These are phyloP conservation scores for Marasmarcha lunaedactyla DNA, from an alignment of 2,888 invertebrate species.

Conservation along the genomic window DNA sequence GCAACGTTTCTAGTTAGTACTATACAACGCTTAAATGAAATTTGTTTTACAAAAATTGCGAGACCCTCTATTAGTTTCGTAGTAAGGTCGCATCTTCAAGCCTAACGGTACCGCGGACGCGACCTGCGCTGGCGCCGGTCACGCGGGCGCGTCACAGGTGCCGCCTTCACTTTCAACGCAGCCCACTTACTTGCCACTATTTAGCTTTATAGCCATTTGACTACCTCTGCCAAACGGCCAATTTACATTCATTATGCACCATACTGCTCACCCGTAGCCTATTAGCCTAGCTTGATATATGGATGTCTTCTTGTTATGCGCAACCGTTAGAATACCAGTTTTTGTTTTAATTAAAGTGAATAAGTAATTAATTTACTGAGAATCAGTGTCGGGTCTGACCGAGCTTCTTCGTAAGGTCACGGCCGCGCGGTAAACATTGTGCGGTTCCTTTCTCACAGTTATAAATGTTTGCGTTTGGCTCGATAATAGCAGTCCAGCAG, in stretches of 20 bases:
- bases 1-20: too few relatives aligned
- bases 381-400: background rate
- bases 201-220: constrained; percentile 2
- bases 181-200: constrained; percentile 19
- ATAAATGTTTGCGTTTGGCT: too few relatives aligned
- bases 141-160: constrained; percentile 47
- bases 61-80: too few relatives aligned
- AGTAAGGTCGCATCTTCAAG: too few relatives aligned
- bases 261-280: background rate
- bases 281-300: background rate
- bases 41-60: too few relatives aligned
- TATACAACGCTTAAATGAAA: too few relatives aligned
- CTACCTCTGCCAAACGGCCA: background rate
- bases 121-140: constrained; percentile 49
- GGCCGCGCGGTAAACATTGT: background rate
- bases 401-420: background rate
- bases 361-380: constrained; percentile 15
- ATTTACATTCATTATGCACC: background rate
- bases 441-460: too few relatives aligned
- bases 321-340: constrained; percentile 21
- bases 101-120: constrained; percentile 36
- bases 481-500: too few relatives aligned
- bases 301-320: constrained; percentile 10
- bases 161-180: constrained; percentile 52
- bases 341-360: constrained; percentile 29